Conservation (phyloP, 1,140 invertebrate species). For the Parapsyche elsis region DNA sequence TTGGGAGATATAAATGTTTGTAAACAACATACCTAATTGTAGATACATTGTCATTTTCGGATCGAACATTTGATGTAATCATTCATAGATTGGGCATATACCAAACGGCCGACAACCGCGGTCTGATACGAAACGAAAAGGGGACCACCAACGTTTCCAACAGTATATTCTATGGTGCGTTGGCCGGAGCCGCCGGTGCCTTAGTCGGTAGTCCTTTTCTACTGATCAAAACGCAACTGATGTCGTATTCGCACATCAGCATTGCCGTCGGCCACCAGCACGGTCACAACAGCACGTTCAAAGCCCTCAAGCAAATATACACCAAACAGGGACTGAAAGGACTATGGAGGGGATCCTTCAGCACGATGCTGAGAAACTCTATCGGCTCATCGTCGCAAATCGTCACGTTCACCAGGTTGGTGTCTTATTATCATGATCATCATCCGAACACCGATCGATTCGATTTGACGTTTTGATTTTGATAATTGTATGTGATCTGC, state of each 20-base stretch:
- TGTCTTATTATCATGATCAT: not conserved
- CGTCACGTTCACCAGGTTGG: slow-evolving; percentile 62
- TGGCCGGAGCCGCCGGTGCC: slow-evolving; percentile 63
- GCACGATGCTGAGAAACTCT: slow-evolving; percentile 73
- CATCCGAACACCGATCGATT: not conserved
- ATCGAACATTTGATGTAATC: not conserved
- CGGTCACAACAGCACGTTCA: slow-evolving; percentile 74
- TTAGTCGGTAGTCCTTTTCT: slow-evolving; percentile 78
- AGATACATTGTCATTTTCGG: too few species aligned
- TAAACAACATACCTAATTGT: too few species aligned
- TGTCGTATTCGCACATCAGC: slow-evolving; percentile 79
- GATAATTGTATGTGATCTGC: slow-evolving; percentile 28
- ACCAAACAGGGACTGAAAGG: slow-evolving; percentile 77
- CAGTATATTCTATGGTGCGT: slow-evolving; percentile 62
- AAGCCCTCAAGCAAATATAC: slow-evolving; percentile 78
- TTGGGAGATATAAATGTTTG: too few species aligned
- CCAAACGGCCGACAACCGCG: slow-evolving; percentile 65
- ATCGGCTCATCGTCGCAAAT: slow-evolving; percentile 66
- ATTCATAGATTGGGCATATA: slow-evolving; percentile 65
- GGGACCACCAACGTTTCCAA: slow-evolving; percentile 63
- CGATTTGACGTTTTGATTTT: not conserved
- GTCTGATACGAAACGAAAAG: slow-evolving; percentile 62
- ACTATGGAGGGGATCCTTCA: slow-evolving; percentile 81
- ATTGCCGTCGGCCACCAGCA: slow-evolving; percentile 94
- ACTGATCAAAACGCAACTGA: slow-evolving; percentile 91